phyloP scores from a whole-genome alignment of 2,888 invertebrate genomes.

The Pinctada fucata region DNA sequence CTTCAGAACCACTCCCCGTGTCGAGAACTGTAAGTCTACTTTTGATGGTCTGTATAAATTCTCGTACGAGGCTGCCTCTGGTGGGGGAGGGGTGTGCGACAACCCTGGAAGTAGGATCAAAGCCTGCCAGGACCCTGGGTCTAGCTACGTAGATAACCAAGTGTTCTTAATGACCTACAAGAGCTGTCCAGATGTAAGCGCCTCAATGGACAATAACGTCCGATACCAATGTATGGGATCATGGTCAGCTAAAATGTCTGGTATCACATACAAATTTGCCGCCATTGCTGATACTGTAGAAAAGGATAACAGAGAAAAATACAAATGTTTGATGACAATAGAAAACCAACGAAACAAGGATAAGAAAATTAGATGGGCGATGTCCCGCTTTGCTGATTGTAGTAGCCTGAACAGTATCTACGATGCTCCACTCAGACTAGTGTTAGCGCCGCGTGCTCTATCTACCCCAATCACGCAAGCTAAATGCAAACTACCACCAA shows the following conservation, averaged over 20 bases:
- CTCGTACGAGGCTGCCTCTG: not conserved
- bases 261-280: not conserved
- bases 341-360: not conserved
- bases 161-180: constrained; percentile 97
- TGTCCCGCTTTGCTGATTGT: not conserved
- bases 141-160: constrained; percentile 96
- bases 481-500: too few relatives aligned
- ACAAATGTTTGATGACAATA: not conserved
- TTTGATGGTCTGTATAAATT: constrained; percentile 3
- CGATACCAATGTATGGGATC: constrained; percentile 5
- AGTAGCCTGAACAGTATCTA: not conserved
- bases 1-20: not conserved
- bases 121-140: constrained; percentile 96
- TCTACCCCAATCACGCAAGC: too few relatives aligned
- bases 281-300: not conserved
- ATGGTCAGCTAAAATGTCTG: not conserved
- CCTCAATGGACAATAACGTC: constrained; percentile 53
- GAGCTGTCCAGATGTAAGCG: constrained; percentile 81
- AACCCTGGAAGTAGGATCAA: constrained; percentile 90
- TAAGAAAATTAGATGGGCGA: not conserved
- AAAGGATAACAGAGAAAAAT: not conserved
- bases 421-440: not conserved
- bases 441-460: not conserved
- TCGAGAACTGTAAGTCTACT: constrained; percentile 12
- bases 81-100: constrained; percentile 82